phyloP scores from a whole-genome alignment of 2,888 invertebrate species.

The Lepidonotus clava region DNA sequence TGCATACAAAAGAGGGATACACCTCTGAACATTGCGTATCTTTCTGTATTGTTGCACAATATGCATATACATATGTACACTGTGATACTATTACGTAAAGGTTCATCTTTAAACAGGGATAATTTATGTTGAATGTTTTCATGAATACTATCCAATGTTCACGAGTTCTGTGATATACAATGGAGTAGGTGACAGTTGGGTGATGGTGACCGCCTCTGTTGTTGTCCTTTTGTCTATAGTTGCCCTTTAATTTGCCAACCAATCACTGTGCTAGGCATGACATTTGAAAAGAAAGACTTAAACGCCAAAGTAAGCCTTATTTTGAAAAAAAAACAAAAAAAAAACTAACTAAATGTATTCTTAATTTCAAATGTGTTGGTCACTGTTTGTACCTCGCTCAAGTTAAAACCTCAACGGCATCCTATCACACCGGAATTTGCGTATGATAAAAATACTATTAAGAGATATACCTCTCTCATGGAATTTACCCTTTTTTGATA shows the following conservation, averaged over 20 bases:
- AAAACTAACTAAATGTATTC: too few species aligned
- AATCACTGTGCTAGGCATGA: neutral
- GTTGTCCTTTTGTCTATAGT: slow-evolving; percentile 33
- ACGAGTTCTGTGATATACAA: slow-evolving; percentile 51
- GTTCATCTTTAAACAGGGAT: slow-evolving; percentile 54
- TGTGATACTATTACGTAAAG: slow-evolving; percentile 51
- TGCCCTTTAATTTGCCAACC: slow-evolving; percentile 10
- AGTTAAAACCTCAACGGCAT: too few species aligned
- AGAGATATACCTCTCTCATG: too few species aligned
- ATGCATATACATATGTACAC: slow-evolving; percentile 51
- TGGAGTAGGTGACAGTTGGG: slow-evolving; percentile 38
- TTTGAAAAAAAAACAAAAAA: too few species aligned
- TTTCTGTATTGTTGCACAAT: slow-evolving; percentile 49
- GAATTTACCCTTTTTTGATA: too few species aligned
- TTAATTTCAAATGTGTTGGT: too few species aligned
- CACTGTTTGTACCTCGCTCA: too few species aligned
- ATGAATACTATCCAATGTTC: slow-evolving; percentile 48
- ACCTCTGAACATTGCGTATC: neutral
- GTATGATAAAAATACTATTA: too few species aligned
- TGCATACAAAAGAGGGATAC: neutral
- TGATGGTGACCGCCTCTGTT: slow-evolving; percentile 31
- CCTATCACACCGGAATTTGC: too few species aligned
- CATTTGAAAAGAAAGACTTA: too few species aligned
- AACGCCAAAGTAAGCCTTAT: too few species aligned
- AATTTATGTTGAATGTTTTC: slow-evolving; percentile 52